These are phyloP conservation scores for Proales similis DNA, from an alignment of 1,140 invertebrate genomes.

Conservation along the genomic window DNA sequence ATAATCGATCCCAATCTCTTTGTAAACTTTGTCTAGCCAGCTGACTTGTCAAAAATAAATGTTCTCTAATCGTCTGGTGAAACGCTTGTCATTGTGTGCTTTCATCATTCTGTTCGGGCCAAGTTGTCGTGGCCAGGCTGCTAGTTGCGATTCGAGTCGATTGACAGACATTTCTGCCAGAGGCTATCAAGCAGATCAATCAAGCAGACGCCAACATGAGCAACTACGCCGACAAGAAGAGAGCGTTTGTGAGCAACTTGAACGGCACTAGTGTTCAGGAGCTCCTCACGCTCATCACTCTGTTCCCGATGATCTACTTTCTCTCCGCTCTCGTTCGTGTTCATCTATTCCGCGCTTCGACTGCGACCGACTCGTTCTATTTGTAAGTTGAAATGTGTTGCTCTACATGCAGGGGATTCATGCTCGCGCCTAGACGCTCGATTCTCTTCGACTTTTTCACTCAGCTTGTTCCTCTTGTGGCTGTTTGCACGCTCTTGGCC, in stretches of 20 bases:
- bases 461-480: background rate
- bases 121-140: no score
- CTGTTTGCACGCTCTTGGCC: background rate
- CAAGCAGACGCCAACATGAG: no score
- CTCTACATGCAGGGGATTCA: background rate
- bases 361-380: background rate
- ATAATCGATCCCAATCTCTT: slow-evolving; percentile 19
- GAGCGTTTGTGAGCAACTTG: slow-evolving; percentile 29
- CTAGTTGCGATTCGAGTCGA: no score
- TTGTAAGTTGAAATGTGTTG: background rate
- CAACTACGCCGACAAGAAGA: slow-evolving; percentile 13
- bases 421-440: background rate
- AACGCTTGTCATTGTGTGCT: no score
- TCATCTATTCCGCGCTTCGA: background rate
- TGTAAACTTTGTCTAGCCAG: slow-evolving; percentile 27
- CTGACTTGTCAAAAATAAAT: no score
- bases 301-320: slow-evolving; percentile 20
- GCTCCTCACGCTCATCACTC: background rate
- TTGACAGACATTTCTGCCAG: no score
- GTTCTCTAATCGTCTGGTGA: no score
- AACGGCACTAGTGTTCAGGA: slow-evolving; percentile 22
- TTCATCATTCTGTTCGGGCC: no score
- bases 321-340: slow-evolving; percentile 9
- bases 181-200: no score
- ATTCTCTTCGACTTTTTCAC: slow-evolving; percentile 12